Conservation (phyloP, 2,797 vertebrate genomes). For the Gallinago nigripennis region DNA sequence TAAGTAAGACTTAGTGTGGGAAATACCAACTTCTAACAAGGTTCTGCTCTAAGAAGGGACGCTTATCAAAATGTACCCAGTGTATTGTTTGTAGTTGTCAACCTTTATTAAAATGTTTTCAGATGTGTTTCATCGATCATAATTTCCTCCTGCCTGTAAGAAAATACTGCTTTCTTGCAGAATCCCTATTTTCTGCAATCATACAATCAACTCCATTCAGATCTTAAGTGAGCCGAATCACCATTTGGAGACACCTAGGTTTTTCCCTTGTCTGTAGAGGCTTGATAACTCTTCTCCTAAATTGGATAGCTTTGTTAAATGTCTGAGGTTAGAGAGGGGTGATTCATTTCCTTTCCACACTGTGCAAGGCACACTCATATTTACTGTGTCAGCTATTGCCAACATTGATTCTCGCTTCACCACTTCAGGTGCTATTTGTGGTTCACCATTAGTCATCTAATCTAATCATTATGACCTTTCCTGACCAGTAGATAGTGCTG, state of each 20-base stretch:
- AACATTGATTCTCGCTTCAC: background rate
- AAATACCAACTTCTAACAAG: background rate
- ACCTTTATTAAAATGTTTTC: background rate
- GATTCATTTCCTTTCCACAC: background rate
- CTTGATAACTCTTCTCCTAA: background rate
- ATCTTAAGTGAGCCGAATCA: background rate
- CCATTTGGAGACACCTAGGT: background rate
- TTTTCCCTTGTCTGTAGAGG: background rate
- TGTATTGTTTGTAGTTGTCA: background rate
- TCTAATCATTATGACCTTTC: background rate
- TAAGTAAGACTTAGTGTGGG: background rate
- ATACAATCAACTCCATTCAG: background rate
- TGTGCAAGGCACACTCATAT: background rate
- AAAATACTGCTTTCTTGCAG: background rate
- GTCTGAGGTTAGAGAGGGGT: background rate
- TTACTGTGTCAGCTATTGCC: background rate
- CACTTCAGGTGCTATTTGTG: background rate
- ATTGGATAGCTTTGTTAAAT: background rate
- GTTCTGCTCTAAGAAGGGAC: background rate
- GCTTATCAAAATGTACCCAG: background rate
- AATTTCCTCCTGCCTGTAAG: background rate
- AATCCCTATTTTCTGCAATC: background rate
- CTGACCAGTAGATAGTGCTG: background rate
- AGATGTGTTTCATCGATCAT: background rate
- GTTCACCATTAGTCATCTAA: background rate